phyloP scores from a whole-genome alignment of 2,113 vertebrate genomes.

The Lonchura striata region DNA sequence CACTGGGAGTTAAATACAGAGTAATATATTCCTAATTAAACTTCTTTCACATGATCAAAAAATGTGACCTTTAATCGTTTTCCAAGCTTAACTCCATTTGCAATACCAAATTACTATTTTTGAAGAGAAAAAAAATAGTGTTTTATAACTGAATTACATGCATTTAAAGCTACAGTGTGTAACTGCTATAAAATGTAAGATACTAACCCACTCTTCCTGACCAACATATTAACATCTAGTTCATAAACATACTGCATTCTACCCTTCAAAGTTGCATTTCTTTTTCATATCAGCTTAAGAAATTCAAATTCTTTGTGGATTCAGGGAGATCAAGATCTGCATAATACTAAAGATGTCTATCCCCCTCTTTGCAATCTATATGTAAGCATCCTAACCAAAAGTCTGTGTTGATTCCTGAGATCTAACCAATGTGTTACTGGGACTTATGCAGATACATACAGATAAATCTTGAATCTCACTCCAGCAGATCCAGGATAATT shows the following conservation, averaged over 20 bases:
- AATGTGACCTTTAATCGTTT: not conserved
- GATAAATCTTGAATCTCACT: not conserved
- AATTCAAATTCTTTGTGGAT: not conserved
- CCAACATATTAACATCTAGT: not conserved
- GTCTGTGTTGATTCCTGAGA: not conserved
- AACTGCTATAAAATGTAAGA: not conserved
- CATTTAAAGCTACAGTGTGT: not conserved
- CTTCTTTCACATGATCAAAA: not conserved
- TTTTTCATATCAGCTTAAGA: slow-evolving; percentile 14
- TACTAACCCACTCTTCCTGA: not conserved
- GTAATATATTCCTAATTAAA: not conserved
- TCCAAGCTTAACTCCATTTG: not conserved
- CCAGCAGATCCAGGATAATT: not conserved
- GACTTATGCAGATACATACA: not conserved
- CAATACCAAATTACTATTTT: not conserved
- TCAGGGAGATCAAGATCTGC: not conserved
- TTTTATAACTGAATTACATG: not conserved
- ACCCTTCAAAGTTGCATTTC: not conserved
- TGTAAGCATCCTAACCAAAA: not conserved
- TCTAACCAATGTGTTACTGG: not conserved
- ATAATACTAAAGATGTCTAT: not conserved
- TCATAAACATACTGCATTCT: not conserved
- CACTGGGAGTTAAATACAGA: not conserved
- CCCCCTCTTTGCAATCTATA: not conserved
- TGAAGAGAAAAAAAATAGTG: not conserved